A percentile compares a stretch with the other conserved stretches of the same genome.
Evolutionary conservation across 2,797 vertebrate species (phyloP).

Genomic region (Neomorphus geoffroyi): DNA sequence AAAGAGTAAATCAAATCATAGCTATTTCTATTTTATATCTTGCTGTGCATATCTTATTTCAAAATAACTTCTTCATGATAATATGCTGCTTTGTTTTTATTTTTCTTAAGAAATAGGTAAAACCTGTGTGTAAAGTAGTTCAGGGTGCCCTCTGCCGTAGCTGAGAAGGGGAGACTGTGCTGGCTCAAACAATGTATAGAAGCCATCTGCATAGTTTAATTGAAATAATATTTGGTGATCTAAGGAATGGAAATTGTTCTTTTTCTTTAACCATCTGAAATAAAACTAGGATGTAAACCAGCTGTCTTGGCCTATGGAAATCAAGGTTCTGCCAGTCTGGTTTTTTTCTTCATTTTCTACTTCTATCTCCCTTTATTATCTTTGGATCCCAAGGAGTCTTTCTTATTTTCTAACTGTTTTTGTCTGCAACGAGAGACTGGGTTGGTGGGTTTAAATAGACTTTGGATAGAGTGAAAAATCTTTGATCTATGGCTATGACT

Average conservation of each 20-base stretch:
- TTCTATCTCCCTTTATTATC: slow-evolving; percentile 85
- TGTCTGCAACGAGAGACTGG: slow-evolving; percentile 73
- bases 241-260: slow-evolving; percentile 72
- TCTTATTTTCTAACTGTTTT: slow-evolving; percentile 82
- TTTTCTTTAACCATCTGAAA: slow-evolving; percentile 71
- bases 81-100: not conserved
- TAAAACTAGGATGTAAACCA: slow-evolving; percentile 77
- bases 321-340: slow-evolving; percentile 75
- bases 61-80: not conserved
- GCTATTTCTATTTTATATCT: not conserved
- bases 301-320: slow-evolving; percentile 73
- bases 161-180: slow-evolving; percentile 11
- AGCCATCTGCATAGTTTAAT: slow-evolving; percentile 66
- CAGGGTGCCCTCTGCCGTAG: not conserved
- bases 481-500: slow-evolving; percentile 91
- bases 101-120: slow-evolving; percentile 29
- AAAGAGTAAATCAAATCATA: slow-evolving; percentile 14
- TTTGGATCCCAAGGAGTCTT: slow-evolving; percentile 82
- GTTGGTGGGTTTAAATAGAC: slow-evolving; percentile 77
- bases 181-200: slow-evolving; percentile 52
- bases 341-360: slow-evolving; percentile 78
- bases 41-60: not conserved
- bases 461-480: slow-evolving; percentile 80
- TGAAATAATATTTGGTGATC: slow-evolving; percentile 76
- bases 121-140: not conserved